Percentiles rank a stretch among this genome's conserved stretches.
phyloP scores from a whole-genome alignment of 2,113 vertebrate species.

The Agelaius phoeniceus region DNA sequence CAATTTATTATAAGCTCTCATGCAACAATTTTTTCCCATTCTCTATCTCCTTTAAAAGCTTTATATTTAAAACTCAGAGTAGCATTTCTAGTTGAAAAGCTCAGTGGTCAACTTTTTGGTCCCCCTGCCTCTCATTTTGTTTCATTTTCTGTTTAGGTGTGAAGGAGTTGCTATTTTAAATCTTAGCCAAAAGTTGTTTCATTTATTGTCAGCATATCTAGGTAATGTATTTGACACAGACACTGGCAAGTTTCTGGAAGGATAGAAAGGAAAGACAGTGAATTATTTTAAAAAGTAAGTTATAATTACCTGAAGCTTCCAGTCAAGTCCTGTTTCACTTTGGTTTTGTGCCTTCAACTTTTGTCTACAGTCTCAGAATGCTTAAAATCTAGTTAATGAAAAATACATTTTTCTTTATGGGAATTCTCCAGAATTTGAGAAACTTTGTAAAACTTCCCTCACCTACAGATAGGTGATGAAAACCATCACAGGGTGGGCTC shows the following conservation, averaged over 20 bases:
- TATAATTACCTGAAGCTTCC: not conserved
- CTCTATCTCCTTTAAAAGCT: not conserved
- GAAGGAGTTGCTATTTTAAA: not conserved
- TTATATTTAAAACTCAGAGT: not conserved
- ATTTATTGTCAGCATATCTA: not conserved
- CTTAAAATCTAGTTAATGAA: not conserved
- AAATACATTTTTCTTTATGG: not conserved
- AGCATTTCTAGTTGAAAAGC: not conserved
- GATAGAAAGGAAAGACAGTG: not conserved
- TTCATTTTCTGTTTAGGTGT: not conserved
- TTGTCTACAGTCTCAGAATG: not conserved
- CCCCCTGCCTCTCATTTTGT: not conserved
- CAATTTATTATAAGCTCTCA: not conserved
- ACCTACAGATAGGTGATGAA: rapidly evolving
- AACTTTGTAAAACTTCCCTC: not conserved
- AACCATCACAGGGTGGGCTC: not conserved
- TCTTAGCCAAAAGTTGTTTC: not conserved
- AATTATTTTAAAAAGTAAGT: not conserved
- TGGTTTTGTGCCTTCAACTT: not conserved
- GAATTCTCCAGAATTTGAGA: not conserved
- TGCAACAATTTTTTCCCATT: not conserved
- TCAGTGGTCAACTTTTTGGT: not conserved
- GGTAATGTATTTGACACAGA: not conserved
- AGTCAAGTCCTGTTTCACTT: not conserved
- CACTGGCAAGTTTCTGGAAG: not conserved